Conservation (phyloP, 2,113 vertebrate genomes). For the Myrmecobius fasciatus region DNA sequence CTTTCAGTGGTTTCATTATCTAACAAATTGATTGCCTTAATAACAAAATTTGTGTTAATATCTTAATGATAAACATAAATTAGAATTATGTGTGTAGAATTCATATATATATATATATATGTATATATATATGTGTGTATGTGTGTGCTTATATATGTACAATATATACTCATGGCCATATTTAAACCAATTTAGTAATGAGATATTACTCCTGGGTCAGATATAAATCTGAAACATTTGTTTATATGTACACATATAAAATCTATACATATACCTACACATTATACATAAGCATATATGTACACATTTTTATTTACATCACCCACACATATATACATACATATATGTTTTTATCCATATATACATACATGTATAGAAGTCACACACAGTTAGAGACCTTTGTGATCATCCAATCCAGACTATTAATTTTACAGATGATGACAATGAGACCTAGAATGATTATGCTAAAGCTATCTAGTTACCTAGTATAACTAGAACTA, state of each 20-base stretch:
- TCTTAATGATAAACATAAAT: background rate
- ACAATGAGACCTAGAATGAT: background rate
- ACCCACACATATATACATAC: background rate
- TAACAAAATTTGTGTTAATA: background rate
- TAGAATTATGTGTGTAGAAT: constrained; percentile 1
- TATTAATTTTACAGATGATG: background rate
- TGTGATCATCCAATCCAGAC: background rate
- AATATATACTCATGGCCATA: background rate
- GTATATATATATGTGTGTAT: background rate
- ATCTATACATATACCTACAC: background rate
- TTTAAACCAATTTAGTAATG: background rate
- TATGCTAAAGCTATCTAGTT: background rate
- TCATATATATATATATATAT: too few species aligned
- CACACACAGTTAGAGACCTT: background rate
- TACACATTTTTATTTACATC: background rate
- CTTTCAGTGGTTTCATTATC: background rate
- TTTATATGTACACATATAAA: background rate
- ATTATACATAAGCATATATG: background rate
- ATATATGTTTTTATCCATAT: background rate
- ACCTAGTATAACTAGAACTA: background rate
- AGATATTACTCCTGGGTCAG: background rate
- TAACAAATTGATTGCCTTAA: background rate
- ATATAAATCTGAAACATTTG: background rate
- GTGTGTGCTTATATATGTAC: background rate
- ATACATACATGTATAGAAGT: background rate